phyloP scores from a whole-genome alignment of 1,140 invertebrate genomes.

The Chionoecetes opilio region DNA sequence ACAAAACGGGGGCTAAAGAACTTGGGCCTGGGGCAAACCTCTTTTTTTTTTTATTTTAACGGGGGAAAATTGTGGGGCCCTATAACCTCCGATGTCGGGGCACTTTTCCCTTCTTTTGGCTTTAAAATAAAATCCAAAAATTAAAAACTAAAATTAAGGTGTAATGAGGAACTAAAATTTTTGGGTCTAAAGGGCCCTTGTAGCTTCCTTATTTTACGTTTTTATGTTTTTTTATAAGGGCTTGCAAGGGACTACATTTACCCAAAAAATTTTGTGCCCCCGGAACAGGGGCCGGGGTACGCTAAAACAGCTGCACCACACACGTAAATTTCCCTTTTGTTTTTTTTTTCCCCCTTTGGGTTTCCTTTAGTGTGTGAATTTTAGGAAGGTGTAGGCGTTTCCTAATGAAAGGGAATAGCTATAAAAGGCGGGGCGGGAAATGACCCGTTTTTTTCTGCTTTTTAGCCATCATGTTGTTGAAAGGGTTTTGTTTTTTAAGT shows the following conservation, averaged over 20 bases:
- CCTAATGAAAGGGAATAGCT: not conserved
- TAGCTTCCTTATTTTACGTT: not conserved
- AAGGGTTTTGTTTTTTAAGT: not conserved
- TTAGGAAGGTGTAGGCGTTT: constrained; percentile 15
- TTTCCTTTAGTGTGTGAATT: constrained; percentile 41
- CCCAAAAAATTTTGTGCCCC: not conserved
- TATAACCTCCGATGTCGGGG: no score
- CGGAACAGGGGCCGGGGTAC: not conserved
- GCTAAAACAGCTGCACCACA: constrained; percentile 33
- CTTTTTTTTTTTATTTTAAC: no score
- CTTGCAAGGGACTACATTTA: not conserved
- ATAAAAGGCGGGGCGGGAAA: not conserved
- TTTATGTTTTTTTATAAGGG: no score
- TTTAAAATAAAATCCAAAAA: no score
- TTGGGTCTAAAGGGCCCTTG: no score
- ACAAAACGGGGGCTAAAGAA: not conserved
- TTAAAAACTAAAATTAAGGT: no score
- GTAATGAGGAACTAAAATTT: no score
- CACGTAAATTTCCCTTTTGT: not conserved
- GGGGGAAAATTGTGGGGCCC: no score
- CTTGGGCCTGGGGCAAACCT: not conserved
- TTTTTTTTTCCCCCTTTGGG: no score
- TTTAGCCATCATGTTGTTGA: not conserved
- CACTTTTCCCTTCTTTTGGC: no score
- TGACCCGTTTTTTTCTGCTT: not conserved